Evolutionary conservation across 2,797 vertebrate genomes (phyloP).

Genomic region (Microchirus variegatus): DNA sequence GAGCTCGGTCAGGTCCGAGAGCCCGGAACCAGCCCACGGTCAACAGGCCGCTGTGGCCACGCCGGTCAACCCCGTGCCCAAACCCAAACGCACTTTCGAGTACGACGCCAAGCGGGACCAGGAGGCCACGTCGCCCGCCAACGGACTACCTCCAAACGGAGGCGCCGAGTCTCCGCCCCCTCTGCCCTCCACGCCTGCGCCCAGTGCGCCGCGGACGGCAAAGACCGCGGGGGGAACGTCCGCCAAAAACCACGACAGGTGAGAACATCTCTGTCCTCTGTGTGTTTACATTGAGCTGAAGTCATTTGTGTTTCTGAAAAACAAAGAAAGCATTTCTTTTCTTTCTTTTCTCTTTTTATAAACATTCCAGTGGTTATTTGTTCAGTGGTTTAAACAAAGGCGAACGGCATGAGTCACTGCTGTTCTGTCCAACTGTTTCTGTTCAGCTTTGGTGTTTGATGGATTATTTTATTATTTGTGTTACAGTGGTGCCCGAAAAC

Average conservation of each 20-base stretch:
- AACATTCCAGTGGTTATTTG: too few species aligned
- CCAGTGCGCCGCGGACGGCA: slow-evolving; percentile 81
- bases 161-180: slow-evolving; percentile 88
- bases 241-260: slow-evolving; percentile 90
- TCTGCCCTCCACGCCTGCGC: slow-evolving; percentile 91
- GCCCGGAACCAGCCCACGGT: slow-evolving; percentile 74
- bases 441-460: too few species aligned
- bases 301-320: too few species aligned
- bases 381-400: too few species aligned
- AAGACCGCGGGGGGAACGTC: slow-evolving; percentile 84
- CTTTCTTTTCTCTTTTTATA: too few species aligned
- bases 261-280: slow-evolving; percentile 48
- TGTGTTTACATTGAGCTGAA: too few species aligned
- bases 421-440: too few species aligned
- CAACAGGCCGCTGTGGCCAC: slow-evolving; percentile 77
- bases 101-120: slow-evolving; percentile 94
- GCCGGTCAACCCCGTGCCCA: slow-evolving; percentile 93
- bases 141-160: slow-evolving; percentile 90
- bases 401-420: too few species aligned
- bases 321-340: too few species aligned
- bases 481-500: too few species aligned
- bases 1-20: slow-evolving; percentile 76
- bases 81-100: slow-evolving; percentile 99
- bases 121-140: slow-evolving; percentile 82
- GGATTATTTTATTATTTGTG: too few species aligned